phyloP scores from a whole-genome alignment of 2,888 invertebrate species.

The Tortricodes alternella region DNA sequence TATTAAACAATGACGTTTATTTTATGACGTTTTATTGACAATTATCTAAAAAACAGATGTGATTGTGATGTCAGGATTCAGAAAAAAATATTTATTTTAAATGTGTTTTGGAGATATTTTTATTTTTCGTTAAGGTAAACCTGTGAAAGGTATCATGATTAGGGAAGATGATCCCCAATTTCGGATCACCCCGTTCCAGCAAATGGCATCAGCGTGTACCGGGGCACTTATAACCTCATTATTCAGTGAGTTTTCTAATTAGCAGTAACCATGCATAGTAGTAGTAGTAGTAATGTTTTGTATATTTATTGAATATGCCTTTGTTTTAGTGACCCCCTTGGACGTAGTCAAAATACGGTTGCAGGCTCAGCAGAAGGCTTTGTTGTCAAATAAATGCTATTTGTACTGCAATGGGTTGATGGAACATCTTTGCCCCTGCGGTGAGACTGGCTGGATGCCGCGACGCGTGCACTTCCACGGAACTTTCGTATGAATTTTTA shows the following conservation, averaged over 20 bases:
- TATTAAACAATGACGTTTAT: too few species aligned
- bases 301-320: neutral
- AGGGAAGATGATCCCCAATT: constrained; percentile 88
- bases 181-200: constrained; percentile 90
- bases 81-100: constrained; percentile 1
- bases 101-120: neutral
- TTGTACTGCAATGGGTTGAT: constrained; percentile 98
- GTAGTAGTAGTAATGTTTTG: neutral
- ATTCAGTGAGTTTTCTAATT: constrained; percentile 85
- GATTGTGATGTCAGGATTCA: neutral
- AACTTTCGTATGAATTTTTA: constrained; percentile 83
- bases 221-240: constrained; percentile 95
- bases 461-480: constrained; percentile 89
- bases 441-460: constrained; percentile 84
- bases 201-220: constrained; percentile 92
- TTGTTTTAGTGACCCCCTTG: constrained; percentile 94
- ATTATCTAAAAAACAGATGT: neutral
- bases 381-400: constrained; percentile 93
- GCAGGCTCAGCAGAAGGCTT: constrained; percentile 95
- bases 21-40: constrained; percentile 8
- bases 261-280: neutral
- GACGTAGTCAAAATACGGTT: constrained; percentile 99
- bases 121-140: neutral
- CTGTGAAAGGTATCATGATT: constrained; percentile 53
- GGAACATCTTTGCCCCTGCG: constrained; percentile 97